Percentiles rank a stretch among this genome's conserved stretches.
Evolutionary conservation across 2,113 vertebrate genomes (phyloP).

Genomic region (Centropus bengalensis): DNA sequence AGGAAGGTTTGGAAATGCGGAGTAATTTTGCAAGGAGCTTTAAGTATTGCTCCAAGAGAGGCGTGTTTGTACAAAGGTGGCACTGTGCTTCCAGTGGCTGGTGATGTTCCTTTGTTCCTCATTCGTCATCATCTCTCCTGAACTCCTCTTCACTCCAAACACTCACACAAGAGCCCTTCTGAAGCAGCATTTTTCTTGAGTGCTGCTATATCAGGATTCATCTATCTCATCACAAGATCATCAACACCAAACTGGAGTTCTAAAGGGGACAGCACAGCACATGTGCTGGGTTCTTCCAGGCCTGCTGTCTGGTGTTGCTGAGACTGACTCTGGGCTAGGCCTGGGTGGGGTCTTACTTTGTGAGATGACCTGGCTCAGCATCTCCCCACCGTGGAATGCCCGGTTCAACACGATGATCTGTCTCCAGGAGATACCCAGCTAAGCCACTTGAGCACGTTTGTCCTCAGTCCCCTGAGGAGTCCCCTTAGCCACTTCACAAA

Average conservation of each 20-base stretch:
- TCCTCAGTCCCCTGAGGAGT: background rate
- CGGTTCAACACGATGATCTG: accelerated
- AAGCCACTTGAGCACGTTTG: background rate
- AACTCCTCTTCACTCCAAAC: background rate
- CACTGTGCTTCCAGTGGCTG: background rate
- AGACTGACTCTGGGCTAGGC: background rate
- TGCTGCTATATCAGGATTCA: conserved; percentile 52
- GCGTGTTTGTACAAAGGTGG: background rate
- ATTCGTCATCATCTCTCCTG: background rate
- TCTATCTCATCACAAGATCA: background rate
- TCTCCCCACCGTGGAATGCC: accelerated
- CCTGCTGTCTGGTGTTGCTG: background rate
- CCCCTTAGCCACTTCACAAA: background rate
- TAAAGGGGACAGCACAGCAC: background rate
- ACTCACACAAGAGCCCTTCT: background rate
- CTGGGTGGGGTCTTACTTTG: background rate
- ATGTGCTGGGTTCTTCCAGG: background rate
- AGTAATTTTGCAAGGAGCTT: background rate
- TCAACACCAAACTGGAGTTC: background rate
- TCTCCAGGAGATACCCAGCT: background rate
- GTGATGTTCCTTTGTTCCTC: background rate
- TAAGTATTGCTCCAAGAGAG: background rate
- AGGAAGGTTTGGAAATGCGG: background rate
- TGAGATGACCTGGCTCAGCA: background rate
- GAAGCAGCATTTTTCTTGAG: conserved; percentile 23